Evolutionary conservation across 2,888 invertebrate species (phyloP), one percentile per base, ranked within the genome.

Genomic region (Parnassius mnemosyne): DNA sequence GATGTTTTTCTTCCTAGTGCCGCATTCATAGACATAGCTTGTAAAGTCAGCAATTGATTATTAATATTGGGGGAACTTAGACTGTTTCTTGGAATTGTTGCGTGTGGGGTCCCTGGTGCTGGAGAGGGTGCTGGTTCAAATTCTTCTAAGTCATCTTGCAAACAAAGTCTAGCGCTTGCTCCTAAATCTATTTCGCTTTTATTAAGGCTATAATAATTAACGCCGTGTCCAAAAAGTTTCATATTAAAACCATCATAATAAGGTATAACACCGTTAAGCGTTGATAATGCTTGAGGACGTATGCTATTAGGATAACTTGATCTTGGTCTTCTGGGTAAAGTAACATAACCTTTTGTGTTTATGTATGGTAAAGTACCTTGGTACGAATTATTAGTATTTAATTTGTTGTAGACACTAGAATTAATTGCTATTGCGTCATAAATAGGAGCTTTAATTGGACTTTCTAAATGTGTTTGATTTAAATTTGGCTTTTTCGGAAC

Each of bases 151-250:
- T 72, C 63, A 42, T 92, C 92, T 56, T 89, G 86, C 46, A 88
- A 90, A 10, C 86, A 86, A 0, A 84, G 77, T 90, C 73, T 93
- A 76, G 76, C 92, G 74, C 74, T 91, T 71, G 93, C 94, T 82
- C 79, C 90, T 68, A 93, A 85, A 65, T 93, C 92, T 74, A 93
- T 92, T 57, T 94, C 94, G 57, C 94, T 92, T 80, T 96, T 96
- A 77, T 96, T 96, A 64, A 97, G 81, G 67, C 96, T 96, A 61
- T 95, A 92, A 55, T 94, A 94, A 41, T 95, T 96, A 60, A 94
- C 95, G 16, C 97, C 96, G 61, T 96, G 94, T 0, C 95, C 95
- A n/a, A 97, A 96, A n/a, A 97, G 94, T 59, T 96, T 94, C 63
- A 95, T 92, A 0, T 97, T 97, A 53, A 97, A 92, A 72, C 96